Evolutionary conservation across 2,797 vertebrate genomes (phyloP).

Genomic region (Varecia variegata): DNA sequence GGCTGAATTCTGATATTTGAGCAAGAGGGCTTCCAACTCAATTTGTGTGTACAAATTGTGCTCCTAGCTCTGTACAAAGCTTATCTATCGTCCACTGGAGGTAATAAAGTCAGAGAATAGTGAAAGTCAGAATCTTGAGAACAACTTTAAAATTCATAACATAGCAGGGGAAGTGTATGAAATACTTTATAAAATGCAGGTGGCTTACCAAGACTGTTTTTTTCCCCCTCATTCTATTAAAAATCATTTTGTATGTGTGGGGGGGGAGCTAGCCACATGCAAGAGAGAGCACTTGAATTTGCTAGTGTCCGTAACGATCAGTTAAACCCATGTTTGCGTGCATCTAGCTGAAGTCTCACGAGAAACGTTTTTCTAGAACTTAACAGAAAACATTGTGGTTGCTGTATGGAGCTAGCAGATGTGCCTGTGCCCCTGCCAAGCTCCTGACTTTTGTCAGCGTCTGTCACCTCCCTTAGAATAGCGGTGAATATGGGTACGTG

Average conservation of each 20-base stretch:
- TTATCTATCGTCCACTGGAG: background rate
- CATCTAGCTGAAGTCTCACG: background rate
- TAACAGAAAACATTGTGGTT: background rate
- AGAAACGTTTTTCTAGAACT: background rate
- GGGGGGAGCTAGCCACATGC: background rate
- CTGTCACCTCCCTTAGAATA: background rate
- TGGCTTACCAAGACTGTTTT: background rate
- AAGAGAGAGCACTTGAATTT: background rate
- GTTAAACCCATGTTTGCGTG: background rate
- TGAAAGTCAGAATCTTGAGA: background rate
- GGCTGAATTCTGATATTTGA: background rate
- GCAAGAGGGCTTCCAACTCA: background rate
- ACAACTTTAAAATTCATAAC: background rate
- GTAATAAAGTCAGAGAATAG: too few relatives aligned
- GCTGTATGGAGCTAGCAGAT: background rate
- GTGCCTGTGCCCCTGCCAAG: background rate
- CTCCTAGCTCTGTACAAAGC: background rate
- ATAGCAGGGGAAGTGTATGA: background rate
- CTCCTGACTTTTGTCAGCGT: too few relatives aligned
- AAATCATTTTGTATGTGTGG: background rate
- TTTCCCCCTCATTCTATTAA: background rate
- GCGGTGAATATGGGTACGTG: rapidly evolving
- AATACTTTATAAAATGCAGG: background rate
- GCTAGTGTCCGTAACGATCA: background rate
- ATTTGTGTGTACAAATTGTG: background rate